A percentile compares a stretch with the other conserved stretches of the same genome.
Conservation (phyloP, 2,797 vertebrate genomes). For the Melanotaenia maccullochi region DNA sequence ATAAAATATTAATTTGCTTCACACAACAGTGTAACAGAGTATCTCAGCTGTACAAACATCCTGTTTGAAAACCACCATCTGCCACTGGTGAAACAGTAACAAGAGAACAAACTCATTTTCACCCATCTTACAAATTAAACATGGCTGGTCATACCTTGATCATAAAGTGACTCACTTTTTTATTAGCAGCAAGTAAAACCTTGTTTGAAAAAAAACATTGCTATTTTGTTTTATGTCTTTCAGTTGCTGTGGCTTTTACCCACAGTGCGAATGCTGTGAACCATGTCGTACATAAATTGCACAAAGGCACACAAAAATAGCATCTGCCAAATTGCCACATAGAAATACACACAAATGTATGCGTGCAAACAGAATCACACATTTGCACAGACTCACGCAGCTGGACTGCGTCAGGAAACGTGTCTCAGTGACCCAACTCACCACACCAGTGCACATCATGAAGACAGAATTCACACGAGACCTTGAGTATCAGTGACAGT, state of each 20-base stretch:
- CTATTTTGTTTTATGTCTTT: conserved; percentile 9
- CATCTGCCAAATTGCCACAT: not conserved
- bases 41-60: conserved; percentile 78
- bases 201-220: conserved; percentile 15
- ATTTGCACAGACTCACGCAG: conserved; percentile 1
- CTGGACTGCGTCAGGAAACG: conserved; percentile 12
- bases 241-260: conserved; percentile 1
- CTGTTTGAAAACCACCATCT: conserved; percentile 74
- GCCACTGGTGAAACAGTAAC: conserved; percentile 73
- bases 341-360: conserved; percentile 11
- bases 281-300: conserved; percentile 13
- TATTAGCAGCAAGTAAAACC: conserved; percentile 47
- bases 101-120: conserved; percentile 68
- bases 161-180: conserved; percentile 56
- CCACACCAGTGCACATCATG: conserved; percentile 8
- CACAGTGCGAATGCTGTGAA: conserved; percentile 18
- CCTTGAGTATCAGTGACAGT: conserved; percentile 35
- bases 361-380: conserved; percentile 1
- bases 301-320: conserved; percentile 1
- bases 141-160: conserved; percentile 36
- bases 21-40: conserved; percentile 26
- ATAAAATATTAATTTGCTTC: conserved; percentile 9
- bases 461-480: conserved; percentile 30
- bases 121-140: conserved; percentile 52
- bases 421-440: conserved; percentile 28